phyloP scores from a whole-genome alignment of 2,113 vertebrate genomes.

The Antennarius striatus region DNA sequence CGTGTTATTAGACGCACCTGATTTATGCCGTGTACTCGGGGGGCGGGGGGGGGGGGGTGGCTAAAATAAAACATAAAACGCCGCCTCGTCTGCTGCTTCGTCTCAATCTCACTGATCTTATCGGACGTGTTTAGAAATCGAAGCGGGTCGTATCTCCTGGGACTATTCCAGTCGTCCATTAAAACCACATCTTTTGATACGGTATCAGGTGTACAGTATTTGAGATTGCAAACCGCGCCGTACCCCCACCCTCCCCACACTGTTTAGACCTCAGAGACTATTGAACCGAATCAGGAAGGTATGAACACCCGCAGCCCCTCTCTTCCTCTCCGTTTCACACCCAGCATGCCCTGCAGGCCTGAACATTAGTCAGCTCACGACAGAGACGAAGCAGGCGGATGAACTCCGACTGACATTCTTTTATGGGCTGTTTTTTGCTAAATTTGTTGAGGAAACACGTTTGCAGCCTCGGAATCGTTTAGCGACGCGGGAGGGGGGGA shows the following conservation, averaged over 20 bases:
- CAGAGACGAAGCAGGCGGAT: slow-evolving; percentile 52
- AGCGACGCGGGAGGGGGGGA: slow-evolving; percentile 50
- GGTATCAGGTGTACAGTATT: slow-evolving; percentile 70
- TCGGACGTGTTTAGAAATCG: slow-evolving; percentile 46
- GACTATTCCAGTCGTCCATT: slow-evolving; percentile 51
- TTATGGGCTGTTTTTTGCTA: slow-evolving; percentile 35
- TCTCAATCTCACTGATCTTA: slow-evolving; percentile 37
- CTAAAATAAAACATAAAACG: slow-evolving; percentile 43
- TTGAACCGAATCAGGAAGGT: slow-evolving; percentile 36
- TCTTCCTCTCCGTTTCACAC: slow-evolving; percentile 44
- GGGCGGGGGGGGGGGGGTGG: not conserved
- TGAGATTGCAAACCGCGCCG: too few species aligned
- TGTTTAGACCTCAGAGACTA: slow-evolving; percentile 25
- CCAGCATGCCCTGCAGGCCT: slow-evolving; percentile 46
- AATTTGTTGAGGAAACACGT: slow-evolving; percentile 50
- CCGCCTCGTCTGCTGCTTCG: slow-evolving; percentile 40
- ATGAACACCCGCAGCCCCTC: slow-evolving; percentile 24
- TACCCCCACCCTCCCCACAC: too few species aligned
- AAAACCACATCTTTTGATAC: slow-evolving; percentile 54
- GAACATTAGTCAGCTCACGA: slow-evolving; percentile 52
- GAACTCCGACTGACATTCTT: slow-evolving; percentile 52
- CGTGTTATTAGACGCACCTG: slow-evolving; percentile 14
- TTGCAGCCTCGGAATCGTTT: slow-evolving; percentile 56
- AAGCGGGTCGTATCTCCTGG: slow-evolving; percentile 39
- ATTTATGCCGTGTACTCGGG: slow-evolving; percentile 3